These are phyloP conservation scores for Sinocyclocheilus maitianheensis DNA, from an alignment of 2,113 vertebrate genomes.

Conservation along the genomic window DNA sequence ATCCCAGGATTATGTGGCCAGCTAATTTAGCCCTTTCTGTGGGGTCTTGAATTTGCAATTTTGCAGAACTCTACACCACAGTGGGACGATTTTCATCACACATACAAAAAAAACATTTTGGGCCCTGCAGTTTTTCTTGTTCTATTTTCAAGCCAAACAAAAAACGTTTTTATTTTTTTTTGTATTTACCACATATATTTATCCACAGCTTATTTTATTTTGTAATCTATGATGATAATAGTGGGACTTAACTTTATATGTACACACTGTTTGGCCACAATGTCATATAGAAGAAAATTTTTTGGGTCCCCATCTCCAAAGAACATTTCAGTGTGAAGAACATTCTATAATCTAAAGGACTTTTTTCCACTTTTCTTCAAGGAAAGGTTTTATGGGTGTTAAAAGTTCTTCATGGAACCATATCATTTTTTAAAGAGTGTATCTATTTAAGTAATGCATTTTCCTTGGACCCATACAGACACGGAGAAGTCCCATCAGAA, in stretches of 20 bases:
- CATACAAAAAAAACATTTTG: conserved; percentile 63
- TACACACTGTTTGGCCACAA: no score
- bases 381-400: no score
- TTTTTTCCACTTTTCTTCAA: no score
- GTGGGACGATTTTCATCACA: conserved; percentile 65
- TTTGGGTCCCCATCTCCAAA: no score
- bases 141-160: conserved; percentile 45
- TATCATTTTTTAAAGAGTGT: no score
- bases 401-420: no score
- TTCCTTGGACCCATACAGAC: conserved; percentile 71
- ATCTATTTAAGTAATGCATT: background rate
- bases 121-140: conserved; percentile 52
- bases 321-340: no score
- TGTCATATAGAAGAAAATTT: no score
- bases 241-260: background rate
- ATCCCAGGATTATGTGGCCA: conserved; percentile 77
- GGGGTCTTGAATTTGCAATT: conserved; percentile 78
- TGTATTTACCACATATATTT: conserved; percentile 7
- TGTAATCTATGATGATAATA: background rate
- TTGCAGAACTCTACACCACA: conserved; percentile 66
- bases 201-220: background rate
- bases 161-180: conserved; percentile 35
- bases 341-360: no score
- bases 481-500: conserved; percentile 94
- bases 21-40: conserved; percentile 81